These are phyloP conservation scores for Mustela lutreola DNA, from an alignment of 2,113 vertebrate species.

Conservation along the genomic window DNA sequence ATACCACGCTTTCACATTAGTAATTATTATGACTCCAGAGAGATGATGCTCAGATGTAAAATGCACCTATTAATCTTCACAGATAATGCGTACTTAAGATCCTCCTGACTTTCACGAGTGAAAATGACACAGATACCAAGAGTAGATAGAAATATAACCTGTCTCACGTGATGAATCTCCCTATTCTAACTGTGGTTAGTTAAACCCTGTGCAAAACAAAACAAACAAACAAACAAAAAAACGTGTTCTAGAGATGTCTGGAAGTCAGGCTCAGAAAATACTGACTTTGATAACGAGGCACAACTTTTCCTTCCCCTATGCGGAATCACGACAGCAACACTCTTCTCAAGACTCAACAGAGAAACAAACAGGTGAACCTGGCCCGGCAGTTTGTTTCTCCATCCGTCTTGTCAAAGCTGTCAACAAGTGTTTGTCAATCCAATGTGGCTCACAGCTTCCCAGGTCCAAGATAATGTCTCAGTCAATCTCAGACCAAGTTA, in stretches of 20 bases:
- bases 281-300: background rate
- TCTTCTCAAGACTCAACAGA: conserved; percentile 38
- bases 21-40: background rate
- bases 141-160: background rate
- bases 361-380: conserved; percentile 81
- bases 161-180: background rate
- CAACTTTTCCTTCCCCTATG: background rate
- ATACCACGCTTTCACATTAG: background rate
- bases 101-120: background rate
- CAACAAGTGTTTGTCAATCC: conserved; percentile 86
- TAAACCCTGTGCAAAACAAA: background rate
- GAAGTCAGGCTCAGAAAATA: conserved; percentile 18
- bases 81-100: background rate
- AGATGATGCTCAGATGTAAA: conserved; percentile 3
- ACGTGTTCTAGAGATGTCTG: background rate
- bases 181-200: background rate
- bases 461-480: conserved; percentile 72
- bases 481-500: conserved; percentile 87
- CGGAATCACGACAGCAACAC: background rate
- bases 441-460: conserved; percentile 78
- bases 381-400: conserved; percentile 75
- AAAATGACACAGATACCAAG: background rate
- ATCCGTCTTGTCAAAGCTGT: conserved; percentile 85
- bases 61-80: background rate
- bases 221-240: background rate